Base-by-base conservation (phyloP, 2,797 vertebrate genomes). In the Lutjanus argentimaculatus region DNA sequence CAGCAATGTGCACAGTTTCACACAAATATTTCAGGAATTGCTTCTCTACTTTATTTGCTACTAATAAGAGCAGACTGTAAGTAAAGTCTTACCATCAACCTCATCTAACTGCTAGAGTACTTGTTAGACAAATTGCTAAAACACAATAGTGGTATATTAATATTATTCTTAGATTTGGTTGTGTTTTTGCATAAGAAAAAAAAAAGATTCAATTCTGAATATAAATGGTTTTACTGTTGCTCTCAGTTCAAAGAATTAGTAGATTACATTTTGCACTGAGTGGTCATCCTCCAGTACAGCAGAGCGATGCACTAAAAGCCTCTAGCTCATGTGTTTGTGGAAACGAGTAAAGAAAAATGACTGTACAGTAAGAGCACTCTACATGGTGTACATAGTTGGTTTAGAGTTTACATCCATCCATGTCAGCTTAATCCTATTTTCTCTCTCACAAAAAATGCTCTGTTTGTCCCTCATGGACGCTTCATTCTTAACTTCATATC, bases 381-480 rank as follows among this genome's bases (percentile, higher is more conserved):
- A 0, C 25, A 9, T 52, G 51, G n/a, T 57, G 56, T 19, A 25
- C 17, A 61, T 5, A 12, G 21, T 25, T 46, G 49, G 40, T 48
- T 22, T 25, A 11, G 14, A 22, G 55, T 46, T 75, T 2, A 52
- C 10, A 46, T 40, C 36, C 9, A 42, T 13, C n/a, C 8, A 21
- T 67, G 10, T 76, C 11, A n/a, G 1, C 25, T 71, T 4, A 22
- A 66, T 46, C 4, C 14, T 13, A 1, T 58, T 72, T 67, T 22
- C 48, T 21, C 8, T 68, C 49, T 11, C 42, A 45, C 2, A 1
- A 2, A n/a, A 17, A 21, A 53, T 11, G 7, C 7, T 16, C 13
- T 22, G 21, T 42, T 51, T 66, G 59, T n/a, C 25, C 63, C 72
- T 77, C 42, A 57, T 46, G 13, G 51, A 40, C 52, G 61, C 53